A percentile compares a stretch with the other conserved stretches of the same genome.
phyloP scores from a whole-genome alignment of 2,797 vertebrate species.

The Gobionotothen gibberifrons region DNA sequence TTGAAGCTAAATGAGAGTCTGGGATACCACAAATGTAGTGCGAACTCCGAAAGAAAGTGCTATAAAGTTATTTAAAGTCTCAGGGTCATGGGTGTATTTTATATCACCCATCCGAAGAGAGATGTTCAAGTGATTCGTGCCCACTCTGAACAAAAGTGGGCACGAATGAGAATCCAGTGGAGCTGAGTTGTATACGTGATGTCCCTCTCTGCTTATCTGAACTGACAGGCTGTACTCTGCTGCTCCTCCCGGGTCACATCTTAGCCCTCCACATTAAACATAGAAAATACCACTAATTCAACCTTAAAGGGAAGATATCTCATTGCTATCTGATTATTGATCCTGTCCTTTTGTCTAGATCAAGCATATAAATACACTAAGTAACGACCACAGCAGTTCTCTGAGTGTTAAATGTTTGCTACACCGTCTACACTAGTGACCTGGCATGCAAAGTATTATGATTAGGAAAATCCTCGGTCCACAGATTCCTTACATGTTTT shows the following conservation, averaged over 20 bases:
- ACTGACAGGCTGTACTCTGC: slow-evolving; percentile 54
- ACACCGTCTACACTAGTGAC: slow-evolving; percentile 5
- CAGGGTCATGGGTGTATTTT: slow-evolving; percentile 20
- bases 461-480: slow-evolving; percentile 10
- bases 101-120: slow-evolving; percentile 30
- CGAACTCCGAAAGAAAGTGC: background rate
- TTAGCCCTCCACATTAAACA: slow-evolving; percentile 21
- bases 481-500: slow-evolving; percentile 70
- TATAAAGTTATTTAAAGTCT: background rate
- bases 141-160: slow-evolving; percentile 20
- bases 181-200: slow-evolving; percentile 40
- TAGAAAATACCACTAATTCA: background rate
- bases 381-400: background rate
- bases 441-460: slow-evolving; percentile 39
- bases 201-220: slow-evolving; percentile 61
- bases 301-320: background rate
- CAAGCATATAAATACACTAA: background rate
- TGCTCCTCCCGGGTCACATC: slow-evolving; percentile 24
- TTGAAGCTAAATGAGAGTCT: background rate
- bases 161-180: slow-evolving; percentile 14
- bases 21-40: background rate
- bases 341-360: background rate
- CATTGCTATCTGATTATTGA: background rate
- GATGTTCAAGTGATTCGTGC: slow-evolving; percentile 29
- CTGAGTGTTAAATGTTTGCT: background rate